Percentiles rank a stretch among this genome's conserved stretches.
Evolutionary conservation across 2,797 vertebrate genomes (phyloP).

Genomic region (Chloroceryle inda): DNA sequence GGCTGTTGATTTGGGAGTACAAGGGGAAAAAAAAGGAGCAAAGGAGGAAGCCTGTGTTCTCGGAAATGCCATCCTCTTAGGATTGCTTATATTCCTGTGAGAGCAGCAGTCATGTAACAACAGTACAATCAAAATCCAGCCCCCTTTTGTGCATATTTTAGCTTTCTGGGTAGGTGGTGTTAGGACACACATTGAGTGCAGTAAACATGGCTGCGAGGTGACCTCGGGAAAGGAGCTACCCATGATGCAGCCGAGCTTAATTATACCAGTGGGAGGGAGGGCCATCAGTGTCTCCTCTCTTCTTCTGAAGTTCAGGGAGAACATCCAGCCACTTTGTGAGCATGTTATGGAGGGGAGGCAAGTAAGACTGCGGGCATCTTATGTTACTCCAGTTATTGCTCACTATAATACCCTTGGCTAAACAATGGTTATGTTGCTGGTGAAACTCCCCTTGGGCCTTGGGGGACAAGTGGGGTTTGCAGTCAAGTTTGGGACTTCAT

Average conservation of each 20-base stretch:
- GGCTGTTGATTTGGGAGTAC: not conserved
- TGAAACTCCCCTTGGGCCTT: not conserved
- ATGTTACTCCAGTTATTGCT: not conserved
- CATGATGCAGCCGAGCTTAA: not conserved
- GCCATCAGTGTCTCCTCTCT: not conserved
- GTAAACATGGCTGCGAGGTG: not conserved
- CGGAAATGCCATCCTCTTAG: not conserved
- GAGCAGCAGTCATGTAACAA: not conserved
- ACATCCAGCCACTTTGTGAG: not conserved
- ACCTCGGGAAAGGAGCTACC: not conserved
- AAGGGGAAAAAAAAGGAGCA: not conserved
- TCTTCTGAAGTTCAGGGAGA: not conserved
- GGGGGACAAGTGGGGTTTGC: not conserved
- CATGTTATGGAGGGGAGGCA: not conserved
- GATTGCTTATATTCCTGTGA: not conserved
- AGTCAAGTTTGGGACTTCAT: not conserved
- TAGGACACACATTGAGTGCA: not conserved
- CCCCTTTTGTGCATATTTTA: not conserved
- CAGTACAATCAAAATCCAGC: not conserved
- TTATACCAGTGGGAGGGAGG: not conserved
- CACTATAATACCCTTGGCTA: not conserved
- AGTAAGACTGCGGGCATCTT: not conserved
- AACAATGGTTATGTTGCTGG: not conserved
- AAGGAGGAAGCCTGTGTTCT: not conserved
- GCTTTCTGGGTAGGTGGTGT: not conserved